Evolutionary conservation across 92 coral and sea anemone genomes (phyloP).

Genomic region (Scolanthus callimorphus): DNA sequence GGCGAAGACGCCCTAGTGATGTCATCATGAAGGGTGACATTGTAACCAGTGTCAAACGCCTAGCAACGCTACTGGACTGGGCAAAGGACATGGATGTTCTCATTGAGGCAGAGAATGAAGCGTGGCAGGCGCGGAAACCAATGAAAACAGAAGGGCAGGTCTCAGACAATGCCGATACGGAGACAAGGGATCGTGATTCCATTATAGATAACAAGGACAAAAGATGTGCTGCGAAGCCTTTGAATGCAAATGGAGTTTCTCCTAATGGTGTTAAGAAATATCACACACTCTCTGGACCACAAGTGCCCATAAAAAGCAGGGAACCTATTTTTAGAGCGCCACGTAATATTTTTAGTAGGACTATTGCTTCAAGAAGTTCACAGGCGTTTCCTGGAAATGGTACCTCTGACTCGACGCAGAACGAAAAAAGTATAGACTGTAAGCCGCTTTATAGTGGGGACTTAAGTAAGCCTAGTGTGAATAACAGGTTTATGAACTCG

Average conservation of each 20-base stretch:
- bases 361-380: not conserved
- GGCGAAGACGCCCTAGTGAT: conserved; percentile 67
- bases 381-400: conserved; percentile 7
- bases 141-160: conserved; percentile 8
- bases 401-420: not conserved
- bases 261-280: conserved; percentile 10
- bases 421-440: not conserved
- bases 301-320: not conserved
- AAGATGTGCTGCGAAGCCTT: not conserved
- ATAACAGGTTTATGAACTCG: not conserved
- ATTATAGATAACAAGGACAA: conserved; percentile 2
- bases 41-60: conserved; percentile 47
- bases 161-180: conserved; percentile 14
- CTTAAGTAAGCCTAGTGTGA: not conserved
- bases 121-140: conserved; percentile 42
- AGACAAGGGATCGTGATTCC: conserved; percentile 18
- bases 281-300: conserved; percentile 21
- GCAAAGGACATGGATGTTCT: conserved; percentile 39
- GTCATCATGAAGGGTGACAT: conserved; percentile 65
- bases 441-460: not conserved
- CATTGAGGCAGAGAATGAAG: conserved; percentile 27
- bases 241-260: not conserved
- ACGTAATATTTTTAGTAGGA: not conserved
- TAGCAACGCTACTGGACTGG: conserved; percentile 70
- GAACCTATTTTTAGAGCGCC: not conserved